phyloP scores from a whole-genome alignment of 2,113 vertebrate genomes.

The Misgurnus mizolepis region DNA sequence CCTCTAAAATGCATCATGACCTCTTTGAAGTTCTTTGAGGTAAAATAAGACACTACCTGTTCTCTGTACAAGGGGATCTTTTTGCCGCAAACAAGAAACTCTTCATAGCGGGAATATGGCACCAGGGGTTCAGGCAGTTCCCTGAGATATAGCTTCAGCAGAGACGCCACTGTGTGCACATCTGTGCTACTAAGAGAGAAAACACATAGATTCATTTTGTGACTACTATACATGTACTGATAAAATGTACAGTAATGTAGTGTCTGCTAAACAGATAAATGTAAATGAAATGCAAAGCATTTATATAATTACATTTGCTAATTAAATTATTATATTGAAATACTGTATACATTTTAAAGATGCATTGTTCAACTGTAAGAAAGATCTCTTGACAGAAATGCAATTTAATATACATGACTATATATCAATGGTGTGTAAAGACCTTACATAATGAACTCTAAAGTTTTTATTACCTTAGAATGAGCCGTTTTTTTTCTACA shows the following conservation, averaged over 20 bases:
- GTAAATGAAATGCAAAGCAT: no score
- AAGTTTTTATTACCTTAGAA: no score
- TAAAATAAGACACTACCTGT: slow-evolving; percentile 55
- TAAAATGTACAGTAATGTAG: neutral
- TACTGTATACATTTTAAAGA: no score
- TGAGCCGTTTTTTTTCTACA: no score
- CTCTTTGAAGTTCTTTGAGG: neutral
- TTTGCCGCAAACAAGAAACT: slow-evolving; percentile 73
- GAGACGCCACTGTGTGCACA: slow-evolving; percentile 78
- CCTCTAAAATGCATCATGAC: neutral
- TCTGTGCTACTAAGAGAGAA: slow-evolving; percentile 71
- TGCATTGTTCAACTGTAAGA: no score
- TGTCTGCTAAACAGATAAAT: no score
- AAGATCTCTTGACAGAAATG: no score
- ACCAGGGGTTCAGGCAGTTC: slow-evolving; percentile 79
- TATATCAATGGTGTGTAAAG: no score
- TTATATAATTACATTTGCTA: no score
- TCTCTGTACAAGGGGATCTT: slow-evolving; percentile 61
- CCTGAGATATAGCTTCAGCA: slow-evolving; percentile 79
- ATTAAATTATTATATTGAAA: no score
- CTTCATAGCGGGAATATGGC: slow-evolving; percentile 72
- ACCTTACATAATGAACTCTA: no score
- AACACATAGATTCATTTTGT: slow-evolving; percentile 7
- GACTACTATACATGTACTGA: neutral
- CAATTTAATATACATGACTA: no score